phyloP scores from a whole-genome alignment of 2,888 invertebrate species.

The Hydriomena furcata region DNA sequence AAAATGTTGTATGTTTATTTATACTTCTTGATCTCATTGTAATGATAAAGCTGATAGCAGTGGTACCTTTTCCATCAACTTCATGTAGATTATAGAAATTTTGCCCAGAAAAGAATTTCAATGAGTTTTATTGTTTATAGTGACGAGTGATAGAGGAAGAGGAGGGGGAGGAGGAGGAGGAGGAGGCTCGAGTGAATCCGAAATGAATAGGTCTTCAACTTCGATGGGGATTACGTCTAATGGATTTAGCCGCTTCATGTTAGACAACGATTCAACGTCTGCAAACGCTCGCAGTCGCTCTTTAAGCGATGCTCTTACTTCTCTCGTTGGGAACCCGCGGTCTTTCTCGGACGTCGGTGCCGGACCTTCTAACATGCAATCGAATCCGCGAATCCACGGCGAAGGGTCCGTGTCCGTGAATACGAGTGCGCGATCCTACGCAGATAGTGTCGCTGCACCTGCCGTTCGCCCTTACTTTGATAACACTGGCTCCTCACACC shows the following conservation, averaged over 20 bases:
- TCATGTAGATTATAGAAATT: no score
- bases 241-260: slow-evolving; percentile 5
- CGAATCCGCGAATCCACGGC: background rate
- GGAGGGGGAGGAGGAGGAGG: no score
- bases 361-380: no score
- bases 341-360: background rate
- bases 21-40: no score
- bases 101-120: background rate
- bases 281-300: background rate
- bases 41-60: no score
- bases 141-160: no score
- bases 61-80: no score
- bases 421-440: background rate
- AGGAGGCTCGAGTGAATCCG: background rate
- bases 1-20: no score
- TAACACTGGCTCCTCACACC: no score
- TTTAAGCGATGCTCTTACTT: background rate
- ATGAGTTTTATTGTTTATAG: background rate
- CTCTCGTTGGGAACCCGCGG: background rate
- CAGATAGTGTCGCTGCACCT: background rate
- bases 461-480: slow-evolving; percentile 1
- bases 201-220: background rate
- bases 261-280: background rate
- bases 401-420: background rate
- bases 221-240: background rate